Base-by-base conservation (phyloP, 1,140 invertebrate species). In the Heliconius nattereri region DNA sequence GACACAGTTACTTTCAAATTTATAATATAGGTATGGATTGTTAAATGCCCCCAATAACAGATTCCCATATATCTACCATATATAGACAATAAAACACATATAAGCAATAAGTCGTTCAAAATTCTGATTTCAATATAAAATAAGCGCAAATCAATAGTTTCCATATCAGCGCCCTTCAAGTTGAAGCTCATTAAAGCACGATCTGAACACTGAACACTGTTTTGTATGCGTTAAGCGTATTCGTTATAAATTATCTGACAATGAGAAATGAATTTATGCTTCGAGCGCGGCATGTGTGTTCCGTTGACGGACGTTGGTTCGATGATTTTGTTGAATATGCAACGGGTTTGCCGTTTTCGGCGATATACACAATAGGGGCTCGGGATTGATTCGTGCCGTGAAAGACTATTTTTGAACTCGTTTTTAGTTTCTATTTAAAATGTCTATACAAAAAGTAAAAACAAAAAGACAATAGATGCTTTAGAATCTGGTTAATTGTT, bases 191-290 rank as follows among this genome's bases (percentile, higher is more conserved):
- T 83, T 83, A 80, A 80, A 75, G 81, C 83, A 84, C 80, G 81
- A 87, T 78, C 78, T 81, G 82, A 87, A 76, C 79, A 78, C 78
- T 81, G 82, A 87, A 77, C 78, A 78, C 83, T 81, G 81, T 85
- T 85, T 86, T 78, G 84, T 85, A 87, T 86, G 86, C 85, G 81
- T 81, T 79, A 80, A 82, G 78, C 85, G 82, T 86, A 80, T 83
- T 76, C 78, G 82, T 84, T 84, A 82, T 80, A 84, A 84, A 84
- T 84, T 85, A 76, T 49, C 23, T 76, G 66, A 76, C 75, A 76
- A 76, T 71, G 75, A 71, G 75, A 76, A 85, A 87, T 84, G 86
- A 85, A 87, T 87, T 86, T 87, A 86, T 81, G 80, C 72, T 79
- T 71, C 75, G 78, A 81, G 79, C 54, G 45, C 45, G 72, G 40